Conservation (phyloP, 2,113 vertebrate genomes). For the Macrotus californicus region DNA sequence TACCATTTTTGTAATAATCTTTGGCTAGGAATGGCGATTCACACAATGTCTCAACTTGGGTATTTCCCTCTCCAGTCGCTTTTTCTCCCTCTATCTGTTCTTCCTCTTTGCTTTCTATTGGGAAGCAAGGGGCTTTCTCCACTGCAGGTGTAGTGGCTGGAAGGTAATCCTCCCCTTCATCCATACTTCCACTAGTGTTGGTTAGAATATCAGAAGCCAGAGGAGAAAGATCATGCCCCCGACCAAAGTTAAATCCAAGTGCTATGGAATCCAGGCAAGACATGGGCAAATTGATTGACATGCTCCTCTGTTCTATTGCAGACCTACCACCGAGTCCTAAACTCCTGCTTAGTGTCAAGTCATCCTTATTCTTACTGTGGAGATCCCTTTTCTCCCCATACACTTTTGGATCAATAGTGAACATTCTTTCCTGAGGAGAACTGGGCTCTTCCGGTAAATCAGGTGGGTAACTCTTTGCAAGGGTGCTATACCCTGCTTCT, state of each 20-base stretch:
- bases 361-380: slow-evolving; percentile 91
- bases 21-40: slow-evolving; percentile 86
- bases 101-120: slow-evolving; percentile 79
- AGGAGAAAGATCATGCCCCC: slow-evolving; percentile 91
- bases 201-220: slow-evolving; percentile 96
- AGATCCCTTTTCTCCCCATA: slow-evolving; percentile 85
- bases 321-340: slow-evolving; percentile 86
- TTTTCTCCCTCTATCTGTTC: slow-evolving; percentile 66
- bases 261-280: slow-evolving; percentile 89
- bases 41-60: slow-evolving; percentile 79
- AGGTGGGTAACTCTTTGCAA: slow-evolving; percentile 81
- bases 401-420: slow-evolving; percentile 84
- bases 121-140: slow-evolving; percentile 90
- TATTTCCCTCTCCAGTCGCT: slow-evolving; percentile 69
- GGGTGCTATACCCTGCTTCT: slow-evolving; percentile 88
- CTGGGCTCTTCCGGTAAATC: slow-evolving; percentile 80
- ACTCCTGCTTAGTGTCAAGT: slow-evolving; percentile 94
- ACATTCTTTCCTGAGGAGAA: slow-evolving; percentile 83
- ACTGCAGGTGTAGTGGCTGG: slow-evolving; percentile 91
- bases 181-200: slow-evolving; percentile 94
- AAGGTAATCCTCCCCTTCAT: slow-evolving; percentile 94
- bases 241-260: slow-evolving; percentile 89
- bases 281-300: slow-evolving; percentile 97
- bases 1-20: slow-evolving; percentile 89
- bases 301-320: slow-evolving; percentile 97